Base-by-base conservation (phyloP, 2,797 vertebrate genomes). In the Chaunax sp. region DNA sequence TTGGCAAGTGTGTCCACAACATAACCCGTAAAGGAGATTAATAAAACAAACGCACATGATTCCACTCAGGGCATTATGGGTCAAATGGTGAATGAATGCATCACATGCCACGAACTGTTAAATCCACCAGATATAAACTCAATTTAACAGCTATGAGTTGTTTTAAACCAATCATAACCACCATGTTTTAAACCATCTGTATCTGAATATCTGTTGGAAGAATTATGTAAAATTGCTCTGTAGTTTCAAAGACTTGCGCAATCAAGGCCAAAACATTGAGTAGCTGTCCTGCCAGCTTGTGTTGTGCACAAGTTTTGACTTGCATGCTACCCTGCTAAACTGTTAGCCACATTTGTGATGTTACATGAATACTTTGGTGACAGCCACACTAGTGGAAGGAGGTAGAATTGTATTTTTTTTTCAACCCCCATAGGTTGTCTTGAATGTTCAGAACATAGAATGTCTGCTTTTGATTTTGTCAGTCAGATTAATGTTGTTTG, bases 401-500 rank as follows among this genome's bases (percentile, higher is more conserved):
- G n/a, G n/a, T n/a, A n/a, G n/a, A n/a, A n/a, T n/a, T n/a, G n/a
- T n/a, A n/a, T 63, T 22, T 26, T 33, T 35, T 55, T 50, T 41
- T 22, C 12, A 10, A 9, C 44, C 60, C 38, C 23, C n/a, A 9
- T 18, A 57, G n/a, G 41, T n/a, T 41, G 16, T 18, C 40, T 41
- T 41, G 40, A 18, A 3, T 16, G 15, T 41, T 15, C 22, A 57
- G 18, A 16, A 49, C 14, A 22, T 23, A 8, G 40, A 49, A 15
- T 53, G 64, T 71, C 76, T 88, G 85, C 69, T 83, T 85, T 78
- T 75, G 4, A 74, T 88, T 80, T 64, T 16, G 64, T 50, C 62
- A 54, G 59, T 72, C 63, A 28, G 28, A 3, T 77, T 81, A 77
- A 71, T 84, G 57, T 81, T 87, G 19, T 71, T 78, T 41, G 57